Percentiles rank a stretch among this genome's conserved stretches.
These are phyloP conservation scores for Rhinolophus sinicus DNA, from an alignment of 2,113 vertebrate species.

Conservation along the genomic window DNA sequence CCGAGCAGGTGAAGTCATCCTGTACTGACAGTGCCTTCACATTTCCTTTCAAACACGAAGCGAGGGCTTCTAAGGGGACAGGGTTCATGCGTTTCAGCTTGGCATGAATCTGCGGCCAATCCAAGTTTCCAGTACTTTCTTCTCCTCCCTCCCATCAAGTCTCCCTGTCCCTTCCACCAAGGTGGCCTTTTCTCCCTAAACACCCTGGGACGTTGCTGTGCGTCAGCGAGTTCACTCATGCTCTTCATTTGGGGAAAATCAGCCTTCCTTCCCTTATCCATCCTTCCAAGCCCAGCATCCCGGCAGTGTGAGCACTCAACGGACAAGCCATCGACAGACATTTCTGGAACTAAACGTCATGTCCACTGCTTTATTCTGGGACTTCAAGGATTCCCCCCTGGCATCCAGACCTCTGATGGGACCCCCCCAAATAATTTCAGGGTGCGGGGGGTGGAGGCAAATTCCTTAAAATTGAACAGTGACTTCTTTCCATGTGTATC, in stretches of 20 bases:
- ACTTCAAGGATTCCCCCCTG: too few species aligned
- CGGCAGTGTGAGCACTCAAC: accelerated
- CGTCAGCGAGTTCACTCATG: neutral
- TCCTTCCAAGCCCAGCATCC: accelerated
- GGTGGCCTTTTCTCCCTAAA: neutral
- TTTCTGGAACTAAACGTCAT: accelerated
- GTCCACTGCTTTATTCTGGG: neutral
- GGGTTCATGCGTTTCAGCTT: accelerated
- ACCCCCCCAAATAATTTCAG: too few species aligned
- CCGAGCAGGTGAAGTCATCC: accelerated
- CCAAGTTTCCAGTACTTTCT: neutral
- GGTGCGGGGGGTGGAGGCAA: neutral
- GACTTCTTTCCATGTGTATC: neutral
- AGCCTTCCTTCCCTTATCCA: neutral
- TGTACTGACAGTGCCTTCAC: accelerated
- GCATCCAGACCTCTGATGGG: neutral
- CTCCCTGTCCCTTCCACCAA: neutral
- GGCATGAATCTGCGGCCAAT: too few species aligned
- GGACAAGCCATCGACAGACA: accelerated
- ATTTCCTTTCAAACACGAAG: neutral
- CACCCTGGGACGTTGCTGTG: accelerated
- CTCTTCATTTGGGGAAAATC: accelerated
- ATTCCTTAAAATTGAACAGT: neutral
- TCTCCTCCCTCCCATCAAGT: accelerated
- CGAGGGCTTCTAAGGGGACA: neutral